Evolutionary conservation across 1,140 invertebrate genomes (phyloP).

Genomic region (Drosophila dunni): DNA sequence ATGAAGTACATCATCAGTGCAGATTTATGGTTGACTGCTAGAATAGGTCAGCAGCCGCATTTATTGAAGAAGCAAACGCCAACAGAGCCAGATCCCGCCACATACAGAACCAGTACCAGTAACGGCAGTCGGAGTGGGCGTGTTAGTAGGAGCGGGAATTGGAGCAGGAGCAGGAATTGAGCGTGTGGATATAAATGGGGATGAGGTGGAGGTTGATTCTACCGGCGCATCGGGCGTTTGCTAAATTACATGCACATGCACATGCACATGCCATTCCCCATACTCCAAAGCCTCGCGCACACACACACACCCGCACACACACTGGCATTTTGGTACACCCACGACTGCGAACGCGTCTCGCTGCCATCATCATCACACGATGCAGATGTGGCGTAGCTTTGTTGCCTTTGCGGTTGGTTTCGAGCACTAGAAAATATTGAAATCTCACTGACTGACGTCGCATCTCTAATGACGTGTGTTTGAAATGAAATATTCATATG

Average conservation of each 20-base stretch:
- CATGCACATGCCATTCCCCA: slow-evolving; percentile 54
- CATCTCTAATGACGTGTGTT: slow-evolving; percentile 80
- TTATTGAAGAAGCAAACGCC: slow-evolving; percentile 65
- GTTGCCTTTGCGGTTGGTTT: slow-evolving; percentile 45
- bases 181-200: not conserved
- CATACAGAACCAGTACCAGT: slow-evolving; percentile 30
- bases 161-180: slow-evolving; percentile 51
- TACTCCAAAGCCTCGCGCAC: slow-evolving; percentile 9
- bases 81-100: slow-evolving; percentile 13
- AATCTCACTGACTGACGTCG: slow-evolving; percentile 74
- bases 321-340: slow-evolving; percentile 24
- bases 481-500: slow-evolving; percentile 81
- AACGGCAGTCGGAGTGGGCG: not conserved
- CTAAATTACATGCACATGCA: slow-evolving; percentile 73
- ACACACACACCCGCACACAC: not conserved
- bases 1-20: slow-evolving; percentile 83
- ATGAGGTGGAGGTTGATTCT: slow-evolving; percentile 21
- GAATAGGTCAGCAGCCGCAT: slow-evolving; percentile 81
- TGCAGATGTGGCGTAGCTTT: slow-evolving; percentile 42
- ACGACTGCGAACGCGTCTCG: slow-evolving; percentile 28
- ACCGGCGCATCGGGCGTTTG: slow-evolving; percentile 68
- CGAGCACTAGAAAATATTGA: slow-evolving; percentile 76
- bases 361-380: slow-evolving; percentile 33
- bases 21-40: slow-evolving; percentile 82
- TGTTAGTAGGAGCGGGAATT: slow-evolving; percentile 46